Evolutionary conservation across 2,113 vertebrate genomes (phyloP), one percentile per base, ranked within the genome.

Genomic region (Antigone vipio): DNA sequence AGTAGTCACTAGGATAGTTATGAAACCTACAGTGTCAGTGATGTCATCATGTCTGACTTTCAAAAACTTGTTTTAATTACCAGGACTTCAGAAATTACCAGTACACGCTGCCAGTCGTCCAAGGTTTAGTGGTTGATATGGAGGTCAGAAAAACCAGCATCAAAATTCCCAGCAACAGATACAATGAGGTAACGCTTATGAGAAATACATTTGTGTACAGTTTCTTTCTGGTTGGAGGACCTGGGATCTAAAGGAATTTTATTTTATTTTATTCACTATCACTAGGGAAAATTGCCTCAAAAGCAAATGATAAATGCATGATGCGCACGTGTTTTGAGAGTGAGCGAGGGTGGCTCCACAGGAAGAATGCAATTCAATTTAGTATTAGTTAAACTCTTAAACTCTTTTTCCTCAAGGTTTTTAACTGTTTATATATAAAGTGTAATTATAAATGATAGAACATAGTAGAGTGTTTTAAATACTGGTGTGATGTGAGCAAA

Each of bases 31-130:
- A 17, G 8, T 76, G 49, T n/a, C 71, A n/a, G 69, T 86, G 42
- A 75, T 85, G 22, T 87, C 50, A 82, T 34, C 62, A 50, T 82
- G 50, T 58, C 86, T 93, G 53, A 88, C 77, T 96, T 96, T 34
- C 75, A 30, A 85, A 89, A 91, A 52, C 35, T 78, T 96, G 35
- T 92, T 94, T 96, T 44, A 67, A 94, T 93, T 89, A 78, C 35
- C 49, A 99, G 99, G 99, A 99, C 97, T 99, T 99, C 95, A 98
- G 99, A 97, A 99, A 99, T 97, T 99, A 99, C 97, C 99, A 99
- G 94, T 99, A 99, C 97, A 99, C 99, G 2, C 97, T 99, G 76
- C 99, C 99, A 5, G 98, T 99, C 97, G 99, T 99, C 58, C 98
- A 99, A 95, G 99, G 99, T 84, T 98, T 99, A 97, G 99, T 99